Percentiles rank a stretch among this genome's conserved stretches.
Evolutionary conservation across 1,140 invertebrate genomes (phyloP).

Genomic region (Drosophila ficusphila): DNA sequence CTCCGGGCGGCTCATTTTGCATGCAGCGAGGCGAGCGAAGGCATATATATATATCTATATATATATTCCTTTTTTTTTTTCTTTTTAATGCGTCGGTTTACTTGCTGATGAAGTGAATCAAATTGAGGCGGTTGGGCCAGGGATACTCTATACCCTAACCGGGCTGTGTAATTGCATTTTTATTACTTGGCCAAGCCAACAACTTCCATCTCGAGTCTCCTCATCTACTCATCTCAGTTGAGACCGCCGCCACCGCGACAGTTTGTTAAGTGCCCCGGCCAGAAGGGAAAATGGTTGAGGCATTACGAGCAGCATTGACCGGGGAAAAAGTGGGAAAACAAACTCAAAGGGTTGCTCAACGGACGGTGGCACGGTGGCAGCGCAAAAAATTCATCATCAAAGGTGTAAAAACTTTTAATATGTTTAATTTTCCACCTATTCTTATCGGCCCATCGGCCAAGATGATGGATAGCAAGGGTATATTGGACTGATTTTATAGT

Average conservation of each 20-base stretch:
- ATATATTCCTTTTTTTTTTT: no score
- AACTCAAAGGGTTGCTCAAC: conserved; percentile 58
- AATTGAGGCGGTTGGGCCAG: conserved; percentile 52
- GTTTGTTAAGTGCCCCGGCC: conserved; percentile 61
- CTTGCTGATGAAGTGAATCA: conserved; percentile 83
- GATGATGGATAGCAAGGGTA: not conserved
- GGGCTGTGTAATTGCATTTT: conserved; percentile 82
- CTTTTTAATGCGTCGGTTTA: conserved; percentile 80
- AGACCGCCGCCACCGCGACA: conserved; percentile 58
- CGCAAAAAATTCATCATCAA: conserved; percentile 76
- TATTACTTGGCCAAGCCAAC: conserved; percentile 68
- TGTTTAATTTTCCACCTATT: conserved; percentile 81
- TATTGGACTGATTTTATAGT: not conserved
- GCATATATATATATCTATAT: conserved; percentile 43
- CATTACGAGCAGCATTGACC: not conserved
- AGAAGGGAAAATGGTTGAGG: conserved; percentile 3
- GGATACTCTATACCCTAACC: no score
- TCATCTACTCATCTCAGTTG: conserved; percentile 8
- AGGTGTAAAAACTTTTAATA: conserved; percentile 84
- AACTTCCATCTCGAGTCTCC: conserved; percentile 23
- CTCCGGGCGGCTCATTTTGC: conserved; percentile 60
- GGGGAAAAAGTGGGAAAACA: not conserved
- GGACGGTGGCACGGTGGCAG: conserved; percentile 18
- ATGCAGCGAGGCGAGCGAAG: conserved; percentile 58
- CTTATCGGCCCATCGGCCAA: conserved; percentile 11